Percentiles rank a stretch among this genome's conserved stretches.
phyloP scores from a whole-genome alignment of 2,113 vertebrate species.

The Orcinus orca region DNA sequence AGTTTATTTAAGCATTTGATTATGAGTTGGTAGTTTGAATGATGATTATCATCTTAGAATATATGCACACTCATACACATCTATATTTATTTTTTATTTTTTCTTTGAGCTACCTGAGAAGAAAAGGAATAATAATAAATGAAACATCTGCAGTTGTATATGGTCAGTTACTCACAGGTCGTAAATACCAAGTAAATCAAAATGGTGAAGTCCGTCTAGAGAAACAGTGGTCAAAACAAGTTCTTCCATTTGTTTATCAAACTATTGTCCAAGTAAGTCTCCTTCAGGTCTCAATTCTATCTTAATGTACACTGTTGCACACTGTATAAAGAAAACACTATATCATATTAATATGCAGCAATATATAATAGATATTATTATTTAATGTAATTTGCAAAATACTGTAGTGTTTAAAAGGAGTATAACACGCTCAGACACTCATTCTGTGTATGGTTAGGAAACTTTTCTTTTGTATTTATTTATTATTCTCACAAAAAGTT shows the following conservation, averaged over 20 bases:
- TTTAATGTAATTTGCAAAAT: conserved; percentile 33
- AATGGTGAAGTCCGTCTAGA: conserved; percentile 93
- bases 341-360: background rate
- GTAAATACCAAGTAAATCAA: conserved; percentile 91
- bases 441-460: background rate
- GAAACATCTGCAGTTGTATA: conserved; percentile 91
- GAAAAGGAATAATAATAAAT: conserved; percentile 95
- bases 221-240: conserved; percentile 98
- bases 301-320: background rate
- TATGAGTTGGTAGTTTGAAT: background rate
- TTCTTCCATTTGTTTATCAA: conserved; percentile 93
- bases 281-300: background rate
- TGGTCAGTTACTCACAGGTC: conserved; percentile 92
- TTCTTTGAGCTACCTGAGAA: conserved; percentile 87
- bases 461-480: background rate
- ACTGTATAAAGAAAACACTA: background rate
- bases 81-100: conserved; percentile 54
- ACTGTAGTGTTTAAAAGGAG: background rate
- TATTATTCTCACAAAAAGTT: conserved; percentile 18
- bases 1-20: background rate
- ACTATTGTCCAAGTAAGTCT: conserved; percentile 92
- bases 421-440: background rate
- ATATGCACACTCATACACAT: background rate
- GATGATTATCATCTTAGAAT: conserved; percentile 2
- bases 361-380: background rate